A percentile compares a stretch with the other conserved stretches of the same genome.
phyloP scores from a whole-genome alignment of 2,113 vertebrate genomes.

The Choloepus hoffmanni region DNA sequence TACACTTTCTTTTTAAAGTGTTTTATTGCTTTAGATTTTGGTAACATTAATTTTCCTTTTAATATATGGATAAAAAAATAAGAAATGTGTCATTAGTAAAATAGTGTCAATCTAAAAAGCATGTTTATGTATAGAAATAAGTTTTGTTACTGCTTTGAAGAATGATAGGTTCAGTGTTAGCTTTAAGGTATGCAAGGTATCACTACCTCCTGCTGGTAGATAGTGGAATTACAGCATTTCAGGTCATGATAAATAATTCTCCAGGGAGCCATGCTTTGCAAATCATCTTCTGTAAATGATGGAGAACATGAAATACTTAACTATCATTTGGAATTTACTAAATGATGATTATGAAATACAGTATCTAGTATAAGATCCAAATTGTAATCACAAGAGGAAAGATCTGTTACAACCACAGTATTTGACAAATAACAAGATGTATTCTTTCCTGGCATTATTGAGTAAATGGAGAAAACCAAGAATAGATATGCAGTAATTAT shows the following conservation, averaged over 20 bases:
- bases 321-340: neutral
- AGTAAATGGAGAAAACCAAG: neutral
- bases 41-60: neutral
- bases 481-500: neutral
- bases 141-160: neutral
- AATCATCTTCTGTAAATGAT: neutral
- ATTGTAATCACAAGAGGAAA: neutral
- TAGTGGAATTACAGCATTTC: neutral
- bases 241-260: neutral
- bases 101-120: neutral
- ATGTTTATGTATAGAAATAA: neutral
- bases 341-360: slow-evolving; percentile 13
- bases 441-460: neutral
- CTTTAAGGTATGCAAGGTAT: neutral
- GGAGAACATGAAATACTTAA: neutral
- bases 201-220: neutral
- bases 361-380: neutral
- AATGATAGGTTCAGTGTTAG: neutral
- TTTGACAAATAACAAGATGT: slow-evolving; percentile 6
- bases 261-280: neutral
- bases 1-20: slow-evolving; percentile 23
- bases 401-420: neutral
- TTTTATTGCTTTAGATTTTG: neutral
- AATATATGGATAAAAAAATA: neutral
- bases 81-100: neutral